Evolutionary conservation across 2,113 vertebrate genomes (phyloP).

Genomic region (Caretta caretta): DNA sequence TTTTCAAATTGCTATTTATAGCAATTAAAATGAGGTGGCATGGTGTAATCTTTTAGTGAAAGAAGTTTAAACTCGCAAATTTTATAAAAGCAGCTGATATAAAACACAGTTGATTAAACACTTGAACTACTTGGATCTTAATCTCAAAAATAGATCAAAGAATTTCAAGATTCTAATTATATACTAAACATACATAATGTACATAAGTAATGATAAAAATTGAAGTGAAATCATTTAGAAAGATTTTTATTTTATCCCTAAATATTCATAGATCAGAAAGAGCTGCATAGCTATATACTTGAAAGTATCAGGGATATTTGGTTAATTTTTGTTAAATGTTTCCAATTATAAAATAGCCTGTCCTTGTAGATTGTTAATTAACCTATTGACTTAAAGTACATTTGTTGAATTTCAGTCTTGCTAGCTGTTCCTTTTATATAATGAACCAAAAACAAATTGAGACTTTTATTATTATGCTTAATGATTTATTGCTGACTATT

Average conservation of each 20-base stretch:
- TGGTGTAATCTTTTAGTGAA: not conserved
- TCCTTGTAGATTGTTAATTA: not conserved
- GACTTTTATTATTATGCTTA: not conserved
- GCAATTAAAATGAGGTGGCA: not conserved
- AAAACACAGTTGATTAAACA: not conserved
- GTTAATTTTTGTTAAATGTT: not conserved
- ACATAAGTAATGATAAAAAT: not conserved
- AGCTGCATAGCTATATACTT: not conserved
- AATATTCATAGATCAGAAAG: not conserved
- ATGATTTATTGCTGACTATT: not conserved
- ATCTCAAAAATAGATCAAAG: not conserved
- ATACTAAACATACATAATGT: not conserved
- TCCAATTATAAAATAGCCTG: not conserved
- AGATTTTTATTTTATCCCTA: not conserved
- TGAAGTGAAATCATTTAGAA: not conserved
- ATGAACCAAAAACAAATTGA: not conserved
- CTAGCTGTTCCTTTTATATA: not conserved
- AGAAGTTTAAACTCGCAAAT: not conserved
- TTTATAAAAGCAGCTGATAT: not conserved
- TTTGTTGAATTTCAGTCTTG: not conserved
- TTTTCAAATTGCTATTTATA: not conserved
- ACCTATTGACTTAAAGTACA: not conserved
- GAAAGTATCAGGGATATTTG: not conserved
- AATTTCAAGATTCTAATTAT: not conserved
- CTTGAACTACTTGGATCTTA: not conserved